Percentiles rank a stretch among this genome's conserved stretches.
Conservation (phyloP, 2,888 invertebrate genomes). For the Latheticus oryzae region DNA sequence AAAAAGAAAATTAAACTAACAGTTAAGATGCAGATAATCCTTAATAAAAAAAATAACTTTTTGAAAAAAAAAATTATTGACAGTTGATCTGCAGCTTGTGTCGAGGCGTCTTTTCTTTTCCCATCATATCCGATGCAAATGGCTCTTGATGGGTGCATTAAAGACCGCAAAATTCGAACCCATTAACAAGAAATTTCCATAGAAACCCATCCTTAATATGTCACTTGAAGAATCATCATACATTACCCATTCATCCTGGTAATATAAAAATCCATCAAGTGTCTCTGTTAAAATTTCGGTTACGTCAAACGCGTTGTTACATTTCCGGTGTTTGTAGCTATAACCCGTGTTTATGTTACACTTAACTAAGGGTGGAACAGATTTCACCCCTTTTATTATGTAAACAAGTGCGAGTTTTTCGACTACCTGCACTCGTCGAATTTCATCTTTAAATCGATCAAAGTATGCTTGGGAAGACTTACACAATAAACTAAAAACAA, state of each 20-base stretch:
- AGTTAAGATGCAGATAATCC: too few species aligned
- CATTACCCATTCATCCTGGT: slow-evolving; percentile 4
- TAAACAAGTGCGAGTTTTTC: not conserved
- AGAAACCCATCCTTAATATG: slow-evolving; percentile 28
- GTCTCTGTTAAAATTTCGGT: slow-evolving; percentile 13
- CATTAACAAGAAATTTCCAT: slow-evolving; percentile 3
- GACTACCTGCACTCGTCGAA: slow-evolving; percentile 2
- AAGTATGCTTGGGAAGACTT: not conserved
- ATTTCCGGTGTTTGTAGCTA: slow-evolving; percentile 9
- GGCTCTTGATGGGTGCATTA: not conserved
- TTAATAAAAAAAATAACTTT: too few species aligned
- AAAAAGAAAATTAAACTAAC: too few species aligned
- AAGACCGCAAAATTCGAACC: slow-evolving; percentile 3
- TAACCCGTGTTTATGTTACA: slow-evolving; percentile 17
- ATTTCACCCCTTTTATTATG: slow-evolving; percentile 8
- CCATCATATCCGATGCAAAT: slow-evolving; percentile 3
- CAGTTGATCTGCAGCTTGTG: too few species aligned
- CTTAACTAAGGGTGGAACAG: not conserved
- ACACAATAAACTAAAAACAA: not conserved
- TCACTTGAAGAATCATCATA: slow-evolving; percentile 13
- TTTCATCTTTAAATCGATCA: too few species aligned
- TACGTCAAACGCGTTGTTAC: slow-evolving; percentile 4
- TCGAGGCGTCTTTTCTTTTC: too few species aligned
- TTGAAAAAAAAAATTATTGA: too few species aligned
- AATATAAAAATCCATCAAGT: slow-evolving; percentile 39